Conservation (phyloP, 1,140 invertebrate genomes). For the Ridgeia piscesae region DNA sequence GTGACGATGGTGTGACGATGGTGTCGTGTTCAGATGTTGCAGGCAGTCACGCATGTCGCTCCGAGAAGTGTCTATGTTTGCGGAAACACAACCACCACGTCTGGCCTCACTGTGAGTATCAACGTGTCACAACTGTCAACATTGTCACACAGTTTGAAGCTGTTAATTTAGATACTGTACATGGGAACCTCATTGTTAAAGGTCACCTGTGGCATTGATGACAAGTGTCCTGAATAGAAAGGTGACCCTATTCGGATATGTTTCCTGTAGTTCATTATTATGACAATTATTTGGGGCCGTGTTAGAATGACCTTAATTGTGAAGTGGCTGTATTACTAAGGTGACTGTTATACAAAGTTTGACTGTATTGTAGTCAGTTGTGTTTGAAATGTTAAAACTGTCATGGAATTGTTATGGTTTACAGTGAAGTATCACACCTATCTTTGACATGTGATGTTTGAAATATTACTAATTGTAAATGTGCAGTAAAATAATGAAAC, state of each 20-base stretch:
- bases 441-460: background rate
- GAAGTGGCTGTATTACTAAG: no score
- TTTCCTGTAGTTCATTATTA: no score
- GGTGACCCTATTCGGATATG: no score
- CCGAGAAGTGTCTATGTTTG: constrained; percentile 88
- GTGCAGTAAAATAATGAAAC: no score
- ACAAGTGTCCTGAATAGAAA: background rate
- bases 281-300: no score
- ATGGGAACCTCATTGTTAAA: background rate
- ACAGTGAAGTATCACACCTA: background rate
- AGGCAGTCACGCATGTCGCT: constrained; percentile 70
- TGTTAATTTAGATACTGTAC: background rate
- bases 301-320: no score
- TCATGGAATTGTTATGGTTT: background rate
- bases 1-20: no score
- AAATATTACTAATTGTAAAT: background rate
- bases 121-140: background rate
- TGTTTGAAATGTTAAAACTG: background rate
- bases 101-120: constrained; percentile 76
- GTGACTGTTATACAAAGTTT: no score
- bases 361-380: background rate
- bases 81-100: constrained; percentile 81
- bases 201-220: background rate
- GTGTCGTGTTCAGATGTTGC: constrained; percentile 68
- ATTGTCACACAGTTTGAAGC: background rate